Conservation (phyloP, 1,140 invertebrate species). For the Grapholita molesta region DNA sequence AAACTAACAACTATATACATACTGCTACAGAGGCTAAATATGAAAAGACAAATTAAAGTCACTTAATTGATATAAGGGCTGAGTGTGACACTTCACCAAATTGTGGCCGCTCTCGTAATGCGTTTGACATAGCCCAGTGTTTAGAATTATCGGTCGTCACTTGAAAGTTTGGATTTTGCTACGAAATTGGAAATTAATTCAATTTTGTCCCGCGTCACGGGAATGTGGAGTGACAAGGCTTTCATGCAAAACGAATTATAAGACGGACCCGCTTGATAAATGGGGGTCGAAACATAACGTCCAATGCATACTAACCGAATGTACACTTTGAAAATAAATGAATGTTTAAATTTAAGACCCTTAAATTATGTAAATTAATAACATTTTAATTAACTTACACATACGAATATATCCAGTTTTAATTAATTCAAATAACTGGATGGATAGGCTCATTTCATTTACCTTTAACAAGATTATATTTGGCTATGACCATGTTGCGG, state of each 20-base stretch:
- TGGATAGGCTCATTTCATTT: too few species aligned
- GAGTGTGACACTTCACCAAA: neutral
- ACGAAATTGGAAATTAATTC: conserved; percentile 15
- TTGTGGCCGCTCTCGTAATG: neutral
- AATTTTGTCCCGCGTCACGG: neutral
- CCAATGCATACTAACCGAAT: neutral
- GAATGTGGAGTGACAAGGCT: conserved; percentile 14
- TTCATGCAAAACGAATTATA: conserved; percentile 14
- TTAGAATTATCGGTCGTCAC: neutral
- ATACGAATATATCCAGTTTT: too few species aligned
- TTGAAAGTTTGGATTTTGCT: conserved; percentile 1
- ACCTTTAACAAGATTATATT: too few species aligned
- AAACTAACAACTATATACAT: too few species aligned
- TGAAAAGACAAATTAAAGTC: too few species aligned
- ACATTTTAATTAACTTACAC: too few species aligned
- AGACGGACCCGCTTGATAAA: neutral
- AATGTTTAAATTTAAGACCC: too few species aligned
- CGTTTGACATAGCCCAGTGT: neutral
- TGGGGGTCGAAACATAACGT: neutral
- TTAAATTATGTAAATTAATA: too few species aligned
- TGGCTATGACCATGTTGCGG: too few species aligned
- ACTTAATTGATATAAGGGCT: too few species aligned
- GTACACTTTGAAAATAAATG: neutral
- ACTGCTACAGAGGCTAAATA: too few species aligned
- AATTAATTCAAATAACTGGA: too few species aligned